These are phyloP conservation scores for Acanthochromis polyacanthus DNA, from an alignment of 2,113 vertebrate genomes.

Conservation along the genomic window DNA sequence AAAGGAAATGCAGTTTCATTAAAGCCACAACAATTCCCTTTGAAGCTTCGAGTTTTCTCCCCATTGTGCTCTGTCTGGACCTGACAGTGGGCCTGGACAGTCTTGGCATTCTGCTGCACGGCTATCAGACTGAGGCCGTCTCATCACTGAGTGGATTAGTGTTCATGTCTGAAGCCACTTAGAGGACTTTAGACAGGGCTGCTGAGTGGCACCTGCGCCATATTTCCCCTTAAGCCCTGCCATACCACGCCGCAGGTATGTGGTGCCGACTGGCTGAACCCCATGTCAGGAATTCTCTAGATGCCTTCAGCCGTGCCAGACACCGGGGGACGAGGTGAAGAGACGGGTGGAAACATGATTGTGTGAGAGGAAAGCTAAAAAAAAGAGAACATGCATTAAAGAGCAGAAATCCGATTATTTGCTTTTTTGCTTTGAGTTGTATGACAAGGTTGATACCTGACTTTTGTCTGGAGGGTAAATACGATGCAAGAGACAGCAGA, in stretches of 20 bases:
- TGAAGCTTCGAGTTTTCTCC: slow-evolving; percentile 59
- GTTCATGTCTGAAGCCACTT: slow-evolving; percentile 81
- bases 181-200: slow-evolving; percentile 77
- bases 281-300: slow-evolving; percentile 80
- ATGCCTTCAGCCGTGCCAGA: slow-evolving; percentile 81
- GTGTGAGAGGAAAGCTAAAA: slow-evolving; percentile 8
- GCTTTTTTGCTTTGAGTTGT: slow-evolving; percentile 1
- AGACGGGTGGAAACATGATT: slow-evolving; percentile 39
- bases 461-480: background rate
- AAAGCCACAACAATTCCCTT: slow-evolving; percentile 51
- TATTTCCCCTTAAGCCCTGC: slow-evolving; percentile 68
- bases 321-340: slow-evolving; percentile 57
- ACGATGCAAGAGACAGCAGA: background rate
- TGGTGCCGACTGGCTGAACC: slow-evolving; percentile 63
- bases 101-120: slow-evolving; percentile 70
- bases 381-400: background rate
- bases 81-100: slow-evolving; percentile 34
- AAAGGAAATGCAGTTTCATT: slow-evolving; percentile 70
- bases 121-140: slow-evolving; percentile 73
- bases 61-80: slow-evolving; percentile 57
- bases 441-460: background rate
- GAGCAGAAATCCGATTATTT: background rate
- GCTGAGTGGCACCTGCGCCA: slow-evolving; percentile 76
- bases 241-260: slow-evolving; percentile 79
- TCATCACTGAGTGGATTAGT: slow-evolving; percentile 84